phyloP scores from a whole-genome alignment of 2,797 vertebrate genomes.

The Gymnocypris eckloni region DNA sequence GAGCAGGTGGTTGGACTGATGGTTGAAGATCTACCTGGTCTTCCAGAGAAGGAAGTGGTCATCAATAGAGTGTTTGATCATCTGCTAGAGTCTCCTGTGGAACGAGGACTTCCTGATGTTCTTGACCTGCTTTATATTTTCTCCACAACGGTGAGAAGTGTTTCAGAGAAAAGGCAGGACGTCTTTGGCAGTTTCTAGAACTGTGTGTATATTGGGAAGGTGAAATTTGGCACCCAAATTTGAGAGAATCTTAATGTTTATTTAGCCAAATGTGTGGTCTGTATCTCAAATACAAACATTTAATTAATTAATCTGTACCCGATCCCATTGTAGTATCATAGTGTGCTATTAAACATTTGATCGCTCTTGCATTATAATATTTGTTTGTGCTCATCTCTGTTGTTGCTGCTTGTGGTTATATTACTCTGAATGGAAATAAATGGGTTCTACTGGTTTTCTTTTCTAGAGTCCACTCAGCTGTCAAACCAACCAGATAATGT shows the following conservation, averaged over 20 bases:
- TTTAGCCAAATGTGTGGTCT: neutral
- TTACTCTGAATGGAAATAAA: neutral
- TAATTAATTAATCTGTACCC: neutral
- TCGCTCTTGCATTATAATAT: neutral
- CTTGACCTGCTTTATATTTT: constrained; percentile 35
- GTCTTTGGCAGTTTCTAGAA: neutral
- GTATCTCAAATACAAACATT: neutral
- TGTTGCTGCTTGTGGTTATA: neutral
- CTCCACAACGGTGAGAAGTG: neutral
- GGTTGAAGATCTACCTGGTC: constrained; percentile 62
- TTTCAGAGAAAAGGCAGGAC: neutral
- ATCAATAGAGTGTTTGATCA: constrained; percentile 72
- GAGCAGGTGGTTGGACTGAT: constrained; percentile 70
- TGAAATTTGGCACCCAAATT: no score
- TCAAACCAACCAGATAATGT: constrained; percentile 38
- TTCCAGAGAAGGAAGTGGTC: constrained; percentile 60
- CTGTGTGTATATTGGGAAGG: neutral
- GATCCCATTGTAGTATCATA: neutral
- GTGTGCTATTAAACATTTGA: neutral
- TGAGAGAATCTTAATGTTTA: no score
- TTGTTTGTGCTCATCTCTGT: neutral
- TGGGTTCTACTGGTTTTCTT: neutral
- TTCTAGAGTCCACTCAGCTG: constrained; percentile 41
- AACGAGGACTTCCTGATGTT: constrained; percentile 54
- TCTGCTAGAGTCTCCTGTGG: constrained; percentile 57